A percentile compares a stretch with the other conserved stretches of the same genome.
phyloP scores from a whole-genome alignment of 2,113 vertebrate genomes.

The Mastomys natalensis region DNA sequence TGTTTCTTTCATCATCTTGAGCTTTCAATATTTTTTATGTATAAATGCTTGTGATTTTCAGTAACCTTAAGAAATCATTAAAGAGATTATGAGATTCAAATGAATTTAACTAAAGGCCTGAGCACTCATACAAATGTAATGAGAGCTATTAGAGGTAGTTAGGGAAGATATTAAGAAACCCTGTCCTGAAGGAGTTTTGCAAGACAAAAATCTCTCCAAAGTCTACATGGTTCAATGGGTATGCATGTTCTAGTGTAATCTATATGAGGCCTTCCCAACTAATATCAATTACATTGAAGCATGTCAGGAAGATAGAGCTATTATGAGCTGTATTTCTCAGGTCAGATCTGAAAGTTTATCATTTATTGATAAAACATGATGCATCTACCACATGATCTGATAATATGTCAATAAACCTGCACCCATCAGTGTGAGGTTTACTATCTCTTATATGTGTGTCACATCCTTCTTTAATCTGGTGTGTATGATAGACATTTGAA shows the following conservation, averaged over 20 bases:
- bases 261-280: not conserved
- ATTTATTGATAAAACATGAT: not conserved
- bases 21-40: slow-evolving; percentile 28
- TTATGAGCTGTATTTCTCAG: not conserved
- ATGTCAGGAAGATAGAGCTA: not conserved
- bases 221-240: not conserved
- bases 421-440: not conserved
- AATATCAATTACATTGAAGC: not conserved
- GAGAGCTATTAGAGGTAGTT: not conserved
- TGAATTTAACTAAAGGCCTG: not conserved
- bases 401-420: not conserved
- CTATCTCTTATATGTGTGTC: not conserved
- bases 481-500: not conserved
- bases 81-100: not conserved
- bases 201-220: not conserved
- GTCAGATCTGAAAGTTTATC: not conserved
- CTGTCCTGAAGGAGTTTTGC: not conserved
- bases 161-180: not conserved
- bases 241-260: not conserved
- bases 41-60: not conserved
- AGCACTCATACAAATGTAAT: not conserved
- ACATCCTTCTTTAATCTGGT: not conserved
- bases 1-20: not conserved
- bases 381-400: not conserved
- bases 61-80: not conserved